Percentiles rank a stretch among this genome's conserved stretches.
Evolutionary conservation across 2,888 invertebrate genomes (phyloP).

Genomic region (Ormia ochracea): DNA sequence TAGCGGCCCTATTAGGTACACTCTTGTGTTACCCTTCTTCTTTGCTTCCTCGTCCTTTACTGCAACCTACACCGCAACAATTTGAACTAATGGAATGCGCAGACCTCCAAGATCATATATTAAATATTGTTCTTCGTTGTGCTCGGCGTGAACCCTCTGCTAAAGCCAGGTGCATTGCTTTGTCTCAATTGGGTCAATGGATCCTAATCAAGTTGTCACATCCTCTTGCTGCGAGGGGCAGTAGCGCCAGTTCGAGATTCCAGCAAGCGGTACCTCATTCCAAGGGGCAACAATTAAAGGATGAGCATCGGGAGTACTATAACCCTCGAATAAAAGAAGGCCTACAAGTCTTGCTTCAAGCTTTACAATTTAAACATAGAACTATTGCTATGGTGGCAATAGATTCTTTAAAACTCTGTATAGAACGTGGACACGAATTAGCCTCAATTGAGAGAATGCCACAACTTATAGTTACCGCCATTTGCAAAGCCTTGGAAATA

Average conservation of each 20-base stretch:
- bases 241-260: conserved; percentile 62
- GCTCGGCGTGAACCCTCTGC: conserved; percentile 93
- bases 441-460: conserved; percentile 74
- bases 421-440: conserved; percentile 73
- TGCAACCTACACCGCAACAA: conserved; percentile 80
- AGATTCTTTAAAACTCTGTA: conserved; percentile 74
- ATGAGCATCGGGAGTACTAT: conserved; percentile 61
- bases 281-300: conserved; percentile 61
- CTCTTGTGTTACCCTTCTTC: conserved; percentile 88
- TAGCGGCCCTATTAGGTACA: conserved; percentile 91
- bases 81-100: conserved; percentile 76
- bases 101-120: conserved; percentile 84
- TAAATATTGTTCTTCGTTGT: conserved; percentile 90
- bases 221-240: conserved; percentile 60
- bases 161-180: conserved; percentile 90
- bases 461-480: conserved; percentile 73
- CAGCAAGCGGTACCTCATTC: conserved; percentile 71
- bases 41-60: conserved; percentile 79
- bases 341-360: conserved; percentile 75
- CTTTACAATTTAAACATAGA: conserved; percentile 76
- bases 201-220: conserved; percentile 73
- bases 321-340: conserved; percentile 76
- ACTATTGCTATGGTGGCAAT: conserved; percentile 75
- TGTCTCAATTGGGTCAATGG: conserved; percentile 87
- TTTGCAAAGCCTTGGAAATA: conserved; percentile 76